Evolutionary conservation across 2,888 invertebrate genomes (phyloP).

Genomic region (Liposcelis brunnea): DNA sequence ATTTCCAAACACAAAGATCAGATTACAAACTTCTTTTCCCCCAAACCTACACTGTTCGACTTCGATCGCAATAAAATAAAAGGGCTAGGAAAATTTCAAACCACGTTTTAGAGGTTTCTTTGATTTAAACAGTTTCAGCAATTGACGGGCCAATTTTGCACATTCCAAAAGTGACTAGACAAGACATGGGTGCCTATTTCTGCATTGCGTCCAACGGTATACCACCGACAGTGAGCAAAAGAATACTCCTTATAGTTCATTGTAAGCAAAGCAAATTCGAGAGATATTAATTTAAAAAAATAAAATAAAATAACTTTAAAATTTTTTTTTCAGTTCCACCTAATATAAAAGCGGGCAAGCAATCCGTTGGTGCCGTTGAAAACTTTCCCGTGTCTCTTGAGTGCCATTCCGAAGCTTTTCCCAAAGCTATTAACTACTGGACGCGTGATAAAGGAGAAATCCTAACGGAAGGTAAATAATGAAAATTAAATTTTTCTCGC

Average conservation of each 20-base stretch:
- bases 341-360: conserved; percentile 89
- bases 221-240: conserved; percentile 6
- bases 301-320: too few species aligned
- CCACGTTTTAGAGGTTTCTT: neutral
- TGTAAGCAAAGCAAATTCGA: neutral
- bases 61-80: too few species aligned
- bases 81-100: too few species aligned
- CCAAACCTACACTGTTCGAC: too few species aligned
- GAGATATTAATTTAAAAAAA: too few species aligned
- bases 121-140: neutral
- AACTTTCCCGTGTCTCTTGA: conserved; percentile 83
- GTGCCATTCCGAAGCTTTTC: conserved; percentile 85
- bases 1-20: too few species aligned
- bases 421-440: conserved; percentile 84
- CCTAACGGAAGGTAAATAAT: neutral
- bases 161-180: neutral
- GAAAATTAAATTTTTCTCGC: too few species aligned
- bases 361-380: conserved; percentile 77
- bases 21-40: too few species aligned
- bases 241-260: conserved; percentile 1
- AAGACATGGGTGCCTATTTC: conserved; percentile 6
- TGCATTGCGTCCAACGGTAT: conserved; percentile 6
- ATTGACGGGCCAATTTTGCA: neutral
- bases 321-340: conserved; percentile 72
- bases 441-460: conserved; percentile 67